Evolutionary conservation across 2,888 invertebrate species (phyloP).

Genomic region (Heliconius ismenius): DNA sequence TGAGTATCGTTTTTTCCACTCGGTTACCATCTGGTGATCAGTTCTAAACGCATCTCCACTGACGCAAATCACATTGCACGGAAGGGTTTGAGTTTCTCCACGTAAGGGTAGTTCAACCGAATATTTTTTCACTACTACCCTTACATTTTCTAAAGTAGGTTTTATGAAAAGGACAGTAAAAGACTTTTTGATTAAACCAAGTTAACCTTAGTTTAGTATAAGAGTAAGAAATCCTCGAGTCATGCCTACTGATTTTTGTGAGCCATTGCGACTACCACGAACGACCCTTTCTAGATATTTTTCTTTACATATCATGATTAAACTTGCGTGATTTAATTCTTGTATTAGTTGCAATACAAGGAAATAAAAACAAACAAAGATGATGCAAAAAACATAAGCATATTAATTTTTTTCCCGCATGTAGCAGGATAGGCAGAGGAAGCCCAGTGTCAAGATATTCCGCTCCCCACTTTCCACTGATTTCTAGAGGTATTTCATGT

Average conservation of each 20-base stretch:
- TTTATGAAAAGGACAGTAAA: conserved; percentile 42
- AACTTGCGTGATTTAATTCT: conserved; percentile 29
- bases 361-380: not conserved
- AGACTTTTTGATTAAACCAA: conserved; percentile 35
- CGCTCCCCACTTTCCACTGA: too few relatives aligned
- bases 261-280: conserved; percentile 42
- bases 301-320: conserved; percentile 53
- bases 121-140: conserved; percentile 39
- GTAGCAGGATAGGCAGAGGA: too few relatives aligned
- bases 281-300: conserved; percentile 47
- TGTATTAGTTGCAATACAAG: not conserved
- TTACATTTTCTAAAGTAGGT: conserved; percentile 39
- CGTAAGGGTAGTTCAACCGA: conserved; percentile 54
- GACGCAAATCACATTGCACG: conserved; percentile 82
- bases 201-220: conserved; percentile 25
- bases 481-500: too few relatives aligned
- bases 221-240: conserved; percentile 60
- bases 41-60: conserved; percentile 78
- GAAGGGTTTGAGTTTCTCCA: conserved; percentile 77
- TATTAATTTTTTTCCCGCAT: too few relatives aligned
- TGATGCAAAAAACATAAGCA: too few relatives aligned
- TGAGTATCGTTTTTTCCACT: conserved; percentile 81
- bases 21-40: conserved; percentile 81
- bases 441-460: too few relatives aligned
- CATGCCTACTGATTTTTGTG: conserved; percentile 75